Evolutionary conservation across 2,888 invertebrate genomes (phyloP), one percentile per base, ranked within the genome.

Genomic region (Philhelius pedissequus): DNA sequence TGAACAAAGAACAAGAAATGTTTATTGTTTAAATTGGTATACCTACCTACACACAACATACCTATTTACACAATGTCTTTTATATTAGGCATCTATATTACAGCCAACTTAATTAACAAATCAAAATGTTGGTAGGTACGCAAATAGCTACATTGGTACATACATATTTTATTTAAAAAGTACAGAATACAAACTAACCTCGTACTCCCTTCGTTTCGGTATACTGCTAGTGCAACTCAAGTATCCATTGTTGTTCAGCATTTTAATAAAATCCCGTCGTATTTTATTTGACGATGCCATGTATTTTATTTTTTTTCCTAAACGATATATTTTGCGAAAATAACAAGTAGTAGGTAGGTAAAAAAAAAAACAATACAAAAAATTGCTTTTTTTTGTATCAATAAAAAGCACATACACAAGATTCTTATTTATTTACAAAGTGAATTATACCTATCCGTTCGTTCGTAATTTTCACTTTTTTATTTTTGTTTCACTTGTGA

Each of bases 231-330:
- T 45, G 58, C 87, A 87, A 74, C 86, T 87, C 64, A 87, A 70
- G 60, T 86, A 87, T 38, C 86, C 82, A 70, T 86, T 86, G 54
- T 87, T 86, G 75, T 87, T 87, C 45, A 87, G 74, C 86, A 87
- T 87, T 86, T 87, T 87, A 25, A 87, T 82, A 52, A 87, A 79
- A 82, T 87, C 87, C 54, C 87, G 66, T 52, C 87, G 78, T 38
- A 87, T 60, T 81, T 87, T 87, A 75, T 87, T 87, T 54, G 87
- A 86, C 62, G 87, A 87, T 45, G 87, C 87, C 87, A 87, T 87
- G 60, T 56, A 71, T 54, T 84, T 69, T 22, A 77, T 7, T 32
- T 56, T 43, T 35, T 35, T 64, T 64, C 7, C 20, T 22, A 64
- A 45, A 30, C 30, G 64, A 13, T 48, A 32, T 48, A 64, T 64